Evolutionary conservation across 1,140 invertebrate species (phyloP).

Genomic region (Macrobrachium nipponense): DNA sequence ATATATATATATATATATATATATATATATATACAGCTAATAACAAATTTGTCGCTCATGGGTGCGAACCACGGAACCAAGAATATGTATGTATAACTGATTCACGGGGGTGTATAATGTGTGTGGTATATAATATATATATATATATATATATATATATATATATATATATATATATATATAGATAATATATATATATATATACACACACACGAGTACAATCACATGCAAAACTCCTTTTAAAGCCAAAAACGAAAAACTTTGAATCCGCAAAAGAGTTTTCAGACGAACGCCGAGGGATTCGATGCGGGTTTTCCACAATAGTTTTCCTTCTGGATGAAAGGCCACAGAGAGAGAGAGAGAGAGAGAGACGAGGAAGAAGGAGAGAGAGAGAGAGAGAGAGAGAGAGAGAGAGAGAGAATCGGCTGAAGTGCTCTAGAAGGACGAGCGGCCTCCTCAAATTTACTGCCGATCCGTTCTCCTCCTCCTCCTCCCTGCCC

Average conservation of each 20-base stretch:
- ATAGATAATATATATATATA: conserved; percentile 26
- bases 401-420: conserved; percentile 29
- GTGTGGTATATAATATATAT: no score
- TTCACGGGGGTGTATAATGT: no score
- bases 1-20: conserved; percentile 29
- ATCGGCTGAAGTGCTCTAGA: not conserved
- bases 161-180: conserved; percentile 15
- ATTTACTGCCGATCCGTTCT: no score
- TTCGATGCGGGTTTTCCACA: not conserved
- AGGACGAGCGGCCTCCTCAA: no score
- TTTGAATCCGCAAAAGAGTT: not conserved
- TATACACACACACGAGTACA: no score
- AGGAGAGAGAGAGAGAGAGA: conserved; percentile 33
- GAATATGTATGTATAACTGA: no score
- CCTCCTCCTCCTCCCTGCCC: no score
- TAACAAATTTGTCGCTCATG: no score
- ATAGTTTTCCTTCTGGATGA: not conserved
- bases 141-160: no score
- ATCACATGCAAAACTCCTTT: not conserved
- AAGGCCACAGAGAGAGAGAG: conserved; percentile 12
- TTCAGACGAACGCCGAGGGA: not conserved
- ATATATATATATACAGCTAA: no score
- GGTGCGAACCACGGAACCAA: no score
- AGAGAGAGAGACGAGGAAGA: conserved; percentile 31
- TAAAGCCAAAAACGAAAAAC: not conserved